A percentile compares a stretch with the other conserved stretches of the same genome.
These are phyloP conservation scores for Microtus agrestis DNA, from an alignment of 2,797 vertebrate species.

Conservation along the genomic window DNA sequence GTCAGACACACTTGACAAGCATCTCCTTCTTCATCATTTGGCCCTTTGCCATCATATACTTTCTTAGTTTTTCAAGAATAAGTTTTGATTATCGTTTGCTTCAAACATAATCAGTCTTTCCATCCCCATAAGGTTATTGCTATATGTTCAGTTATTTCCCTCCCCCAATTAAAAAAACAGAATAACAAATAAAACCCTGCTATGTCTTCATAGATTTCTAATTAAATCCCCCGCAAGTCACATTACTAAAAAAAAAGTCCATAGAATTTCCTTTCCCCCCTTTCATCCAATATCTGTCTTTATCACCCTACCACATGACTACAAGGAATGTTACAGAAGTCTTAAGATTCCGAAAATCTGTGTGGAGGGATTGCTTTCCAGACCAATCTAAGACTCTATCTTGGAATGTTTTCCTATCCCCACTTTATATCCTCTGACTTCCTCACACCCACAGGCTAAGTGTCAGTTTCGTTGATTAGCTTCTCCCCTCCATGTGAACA, in stretches of 20 bases:
- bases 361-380: neutral
- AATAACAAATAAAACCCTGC: neutral
- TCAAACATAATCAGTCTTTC: neutral
- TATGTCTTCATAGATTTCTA: neutral
- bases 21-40: neutral
- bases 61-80: slow-evolving; percentile 15
- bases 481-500: neutral
- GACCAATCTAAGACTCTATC: neutral
- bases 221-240: neutral
- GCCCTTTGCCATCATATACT: neutral
- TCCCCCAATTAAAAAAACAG: neutral
- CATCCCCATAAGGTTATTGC: neutral
- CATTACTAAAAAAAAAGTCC: slow-evolving; percentile 3
- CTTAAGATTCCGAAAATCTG: neutral
- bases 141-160: neutral
- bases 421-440: neutral
- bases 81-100: slow-evolving; percentile 29
- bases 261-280: neutral
- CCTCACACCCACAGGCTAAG: neutral
- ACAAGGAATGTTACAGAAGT: neutral
- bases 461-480: neutral
- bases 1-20: neutral
- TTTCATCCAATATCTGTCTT: neutral
- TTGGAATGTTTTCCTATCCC: neutral
- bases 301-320: neutral